Conservation (phyloP, 2,888 invertebrate species). For the Chirona hameri region DNA sequence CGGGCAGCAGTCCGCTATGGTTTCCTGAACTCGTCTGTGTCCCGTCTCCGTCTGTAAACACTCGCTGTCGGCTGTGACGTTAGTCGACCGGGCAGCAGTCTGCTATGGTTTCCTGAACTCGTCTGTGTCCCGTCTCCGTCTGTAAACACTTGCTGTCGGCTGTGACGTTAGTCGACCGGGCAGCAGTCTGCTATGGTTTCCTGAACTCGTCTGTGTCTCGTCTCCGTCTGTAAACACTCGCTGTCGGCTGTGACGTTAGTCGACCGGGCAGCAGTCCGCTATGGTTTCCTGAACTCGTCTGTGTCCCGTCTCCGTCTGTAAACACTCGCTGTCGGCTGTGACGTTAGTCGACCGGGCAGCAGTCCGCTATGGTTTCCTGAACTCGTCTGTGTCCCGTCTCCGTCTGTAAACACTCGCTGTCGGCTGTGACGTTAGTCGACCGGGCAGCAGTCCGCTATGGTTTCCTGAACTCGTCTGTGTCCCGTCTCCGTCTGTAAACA, state of each 20-base stretch:
- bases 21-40: slow-evolving; percentile 42
- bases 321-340: slow-evolving; percentile 41
- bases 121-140: slow-evolving; percentile 44
- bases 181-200: slow-evolving; percentile 46
- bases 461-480: slow-evolving; percentile 42
- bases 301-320: slow-evolving; percentile 44
- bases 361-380: slow-evolving; percentile 44
- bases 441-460: slow-evolving; percentile 45
- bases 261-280: slow-evolving; percentile 44
- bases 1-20: slow-evolving; percentile 45
- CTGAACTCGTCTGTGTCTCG: slow-evolving; percentile 40
- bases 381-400: slow-evolving; percentile 43
- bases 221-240: slow-evolving; percentile 45
- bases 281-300: slow-evolving; percentile 44
- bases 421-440: slow-evolving; percentile 45
- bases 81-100: slow-evolving; percentile 46
- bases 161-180: slow-evolving; percentile 46
- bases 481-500: slow-evolving; percentile 46
- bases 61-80: slow-evolving; percentile 40
- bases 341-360: slow-evolving; percentile 47
- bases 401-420: slow-evolving; percentile 43
- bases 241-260: slow-evolving; percentile 43
- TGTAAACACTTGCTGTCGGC: slow-evolving; percentile 42
- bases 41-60: slow-evolving; percentile 46
- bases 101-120: slow-evolving; percentile 43